phyloP scores from a whole-genome alignment of 2,113 vertebrate species.

The Eupsittula cactorum region DNA sequence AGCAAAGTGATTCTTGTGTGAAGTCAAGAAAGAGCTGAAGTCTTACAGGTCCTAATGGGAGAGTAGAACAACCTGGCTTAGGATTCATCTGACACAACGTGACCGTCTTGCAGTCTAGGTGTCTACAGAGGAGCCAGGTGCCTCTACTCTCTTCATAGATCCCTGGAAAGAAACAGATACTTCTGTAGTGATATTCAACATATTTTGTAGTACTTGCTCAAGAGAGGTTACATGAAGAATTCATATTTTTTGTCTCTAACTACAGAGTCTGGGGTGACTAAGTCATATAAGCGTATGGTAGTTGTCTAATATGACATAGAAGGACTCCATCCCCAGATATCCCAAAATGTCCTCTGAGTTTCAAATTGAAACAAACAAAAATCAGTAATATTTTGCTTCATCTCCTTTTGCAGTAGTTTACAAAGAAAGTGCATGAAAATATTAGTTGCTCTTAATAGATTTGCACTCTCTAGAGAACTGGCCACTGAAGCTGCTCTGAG shows the following conservation, averaged over 20 bases:
- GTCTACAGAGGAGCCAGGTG: not conserved
- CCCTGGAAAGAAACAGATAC: not conserved
- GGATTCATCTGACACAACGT: not conserved
- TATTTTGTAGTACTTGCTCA: not conserved
- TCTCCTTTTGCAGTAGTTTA: not conserved
- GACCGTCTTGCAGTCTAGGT: not conserved
- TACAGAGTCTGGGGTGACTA: not conserved
- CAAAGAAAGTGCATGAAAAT: not conserved
- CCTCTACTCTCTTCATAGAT: not conserved
- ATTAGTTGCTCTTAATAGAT: not conserved
- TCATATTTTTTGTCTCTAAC: not conserved
- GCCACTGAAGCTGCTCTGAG: not conserved
- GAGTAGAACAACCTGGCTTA: not conserved
- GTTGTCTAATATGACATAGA: not conserved
- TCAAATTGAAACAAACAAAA: not conserved
- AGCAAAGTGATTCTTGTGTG: not conserved
- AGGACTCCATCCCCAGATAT: not conserved
- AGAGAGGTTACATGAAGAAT: not conserved
- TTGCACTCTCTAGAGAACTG: not conserved
- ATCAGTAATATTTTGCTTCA: not conserved
- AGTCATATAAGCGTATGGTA: not conserved
- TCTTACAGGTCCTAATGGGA: not conserved
- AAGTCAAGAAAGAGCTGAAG: not conserved
- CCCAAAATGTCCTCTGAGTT: not conserved
- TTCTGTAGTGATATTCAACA: not conserved